Conservation (phyloP, 1,140 invertebrate species). For the Lethrus apterus region DNA sequence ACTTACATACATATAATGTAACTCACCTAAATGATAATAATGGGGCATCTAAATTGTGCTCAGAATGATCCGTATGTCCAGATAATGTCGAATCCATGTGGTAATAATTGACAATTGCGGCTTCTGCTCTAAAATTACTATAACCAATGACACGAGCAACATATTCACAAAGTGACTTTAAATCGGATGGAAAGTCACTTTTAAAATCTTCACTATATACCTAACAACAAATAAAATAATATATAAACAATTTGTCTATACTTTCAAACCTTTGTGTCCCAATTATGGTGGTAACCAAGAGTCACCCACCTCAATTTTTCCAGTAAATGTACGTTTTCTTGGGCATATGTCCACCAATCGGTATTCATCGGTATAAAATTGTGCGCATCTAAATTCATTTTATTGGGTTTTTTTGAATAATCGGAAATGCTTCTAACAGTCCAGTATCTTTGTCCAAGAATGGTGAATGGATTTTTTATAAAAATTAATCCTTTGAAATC, state of each 20-base stretch:
- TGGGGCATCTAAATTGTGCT: constrained; percentile 74
- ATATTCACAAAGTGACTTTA: constrained; percentile 54
- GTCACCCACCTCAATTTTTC: constrained; percentile 83
- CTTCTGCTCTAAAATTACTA: constrained; percentile 66
- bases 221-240: constrained; percentile 37
- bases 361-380: constrained; percentile 39
- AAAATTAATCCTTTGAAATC: constrained; percentile 59
- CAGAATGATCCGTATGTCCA: constrained; percentile 89
- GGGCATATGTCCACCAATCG: constrained; percentile 40
- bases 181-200: constrained; percentile 63
- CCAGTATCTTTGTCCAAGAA: constrained; percentile 73
- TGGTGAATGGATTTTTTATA: constrained; percentile 78
- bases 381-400: constrained; percentile 65
- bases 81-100: constrained; percentile 82
- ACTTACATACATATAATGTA: background rate
- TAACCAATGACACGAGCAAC: constrained; percentile 58
- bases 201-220: constrained; percentile 60
- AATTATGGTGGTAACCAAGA: constrained; percentile 91
- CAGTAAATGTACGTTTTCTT: constrained; percentile 39
- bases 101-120: constrained; percentile 93
- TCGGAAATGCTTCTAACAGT: constrained; percentile 67
- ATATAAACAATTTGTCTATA: no score
- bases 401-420: constrained; percentile 69
- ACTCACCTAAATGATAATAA: constrained; percentile 74
- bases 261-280: constrained; percentile 78